A percentile compares a stretch with the other conserved stretches of the same genome.
Evolutionary conservation across 2,797 vertebrate species (phyloP).

Genomic region (Orestias chungarensis): DNA sequence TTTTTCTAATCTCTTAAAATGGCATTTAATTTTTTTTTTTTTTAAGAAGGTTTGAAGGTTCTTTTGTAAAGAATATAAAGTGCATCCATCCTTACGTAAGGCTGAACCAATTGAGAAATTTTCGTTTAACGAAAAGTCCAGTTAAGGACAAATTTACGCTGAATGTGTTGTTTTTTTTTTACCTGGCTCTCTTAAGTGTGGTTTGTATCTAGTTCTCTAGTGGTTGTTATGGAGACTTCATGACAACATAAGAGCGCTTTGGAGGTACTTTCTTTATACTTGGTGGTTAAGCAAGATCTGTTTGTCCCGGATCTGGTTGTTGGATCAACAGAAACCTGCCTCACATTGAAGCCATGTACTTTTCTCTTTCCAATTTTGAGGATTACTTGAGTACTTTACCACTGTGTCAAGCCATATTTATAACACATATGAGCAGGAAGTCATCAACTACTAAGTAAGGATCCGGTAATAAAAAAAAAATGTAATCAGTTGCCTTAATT

Average conservation of each 20-base stretch:
- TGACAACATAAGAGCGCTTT: neutral
- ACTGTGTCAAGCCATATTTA: neutral
- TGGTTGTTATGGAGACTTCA: neutral
- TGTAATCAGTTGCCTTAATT: neutral
- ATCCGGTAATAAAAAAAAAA: neutral
- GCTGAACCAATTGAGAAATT: neutral
- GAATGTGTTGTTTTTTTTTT: too few relatives aligned
- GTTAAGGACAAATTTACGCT: too few relatives aligned
- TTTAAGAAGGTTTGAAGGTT: neutral
- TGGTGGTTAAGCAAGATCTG: too few relatives aligned
- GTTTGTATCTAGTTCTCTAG: neutral
- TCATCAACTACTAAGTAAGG: neutral
- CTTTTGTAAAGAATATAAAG: neutral
- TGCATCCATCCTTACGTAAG: neutral
- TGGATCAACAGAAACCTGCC: neutral
- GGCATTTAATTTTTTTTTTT: neutral
- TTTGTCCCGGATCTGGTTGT: neutral
- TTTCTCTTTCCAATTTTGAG: neutral
- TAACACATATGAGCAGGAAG: neutral
- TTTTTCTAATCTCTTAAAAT: conserved; percentile 1
- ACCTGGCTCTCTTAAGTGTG: neutral
- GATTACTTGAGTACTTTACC: neutral
- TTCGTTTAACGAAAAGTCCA: too few relatives aligned
- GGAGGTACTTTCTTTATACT: neutral
- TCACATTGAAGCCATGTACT: too few relatives aligned